Conservation (phyloP, 1,140 invertebrate species). For the Dreissena rostriformis region DNA sequence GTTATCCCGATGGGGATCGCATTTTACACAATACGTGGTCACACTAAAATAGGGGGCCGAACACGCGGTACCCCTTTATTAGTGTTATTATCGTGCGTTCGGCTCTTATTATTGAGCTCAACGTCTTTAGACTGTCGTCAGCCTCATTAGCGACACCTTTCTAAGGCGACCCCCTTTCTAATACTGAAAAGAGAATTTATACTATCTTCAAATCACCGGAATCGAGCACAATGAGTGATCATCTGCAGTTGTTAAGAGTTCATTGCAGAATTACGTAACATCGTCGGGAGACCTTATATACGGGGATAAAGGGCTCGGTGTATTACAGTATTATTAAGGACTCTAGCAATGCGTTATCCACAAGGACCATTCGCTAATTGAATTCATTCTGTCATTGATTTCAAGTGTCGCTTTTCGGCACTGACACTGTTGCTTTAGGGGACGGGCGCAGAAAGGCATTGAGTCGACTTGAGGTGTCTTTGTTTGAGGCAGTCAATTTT, state of each 20-base stretch:
- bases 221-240: no score
- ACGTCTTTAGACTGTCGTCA: background rate
- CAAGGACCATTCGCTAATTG: conserved; percentile 27
- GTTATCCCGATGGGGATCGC: background rate
- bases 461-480: conserved; percentile 17
- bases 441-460: conserved; percentile 4
- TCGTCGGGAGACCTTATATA: no score
- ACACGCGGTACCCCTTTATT: background rate
- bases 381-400: conserved; percentile 26
- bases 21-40: background rate
- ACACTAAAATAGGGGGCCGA: background rate
- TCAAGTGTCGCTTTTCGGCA: background rate
- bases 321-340: no score
- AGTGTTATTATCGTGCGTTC: background rate
- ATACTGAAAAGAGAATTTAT: background rate
- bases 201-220: background rate
- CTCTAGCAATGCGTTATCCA: background rate
- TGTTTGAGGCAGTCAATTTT: conserved; percentile 12
- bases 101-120: background rate
- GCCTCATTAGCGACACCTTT: background rate
- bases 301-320: no score
- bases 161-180: no score
- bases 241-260: no score
- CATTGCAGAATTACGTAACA: no score
- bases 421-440: conserved; percentile 23